A percentile compares a stretch with the other conserved stretches of the same genome.
These are phyloP conservation scores for Thera britannica DNA, from an alignment of 2,888 invertebrate species.

Conservation along the genomic window DNA sequence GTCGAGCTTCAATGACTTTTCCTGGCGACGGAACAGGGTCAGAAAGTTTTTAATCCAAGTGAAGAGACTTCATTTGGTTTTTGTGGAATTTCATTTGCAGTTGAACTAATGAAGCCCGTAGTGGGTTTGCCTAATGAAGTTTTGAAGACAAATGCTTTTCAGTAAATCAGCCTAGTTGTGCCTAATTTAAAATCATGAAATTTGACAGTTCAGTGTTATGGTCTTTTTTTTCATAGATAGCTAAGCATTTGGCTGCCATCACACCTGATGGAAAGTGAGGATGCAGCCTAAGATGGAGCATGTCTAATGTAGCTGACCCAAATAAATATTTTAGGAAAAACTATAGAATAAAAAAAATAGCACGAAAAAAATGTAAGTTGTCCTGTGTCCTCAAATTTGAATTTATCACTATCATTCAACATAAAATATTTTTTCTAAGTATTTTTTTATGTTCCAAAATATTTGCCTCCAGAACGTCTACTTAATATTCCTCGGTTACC, in stretches of 20 bases:
- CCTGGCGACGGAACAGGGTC: slow-evolving; percentile 19
- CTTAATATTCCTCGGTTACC: slow-evolving; percentile 22
- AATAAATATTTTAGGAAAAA: too few species aligned
- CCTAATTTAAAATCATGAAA: not conserved
- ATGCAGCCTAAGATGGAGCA: too few species aligned
- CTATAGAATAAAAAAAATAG: too few species aligned
- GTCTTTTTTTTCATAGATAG: too few species aligned
- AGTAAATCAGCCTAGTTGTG: not conserved
- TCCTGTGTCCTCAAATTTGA: too few species aligned
- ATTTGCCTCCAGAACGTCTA: slow-evolving; percentile 1
- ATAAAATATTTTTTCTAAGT: not conserved
- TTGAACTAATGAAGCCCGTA: slow-evolving; percentile 1
- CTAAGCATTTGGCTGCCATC: too few species aligned
- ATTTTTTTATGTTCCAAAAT: slow-evolving; percentile 14
- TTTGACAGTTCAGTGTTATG: too few species aligned
- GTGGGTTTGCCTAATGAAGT: not conserved
- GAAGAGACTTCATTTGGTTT: slow-evolving; percentile 17
- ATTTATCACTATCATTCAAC: too few species aligned
- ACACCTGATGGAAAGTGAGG: too few species aligned
- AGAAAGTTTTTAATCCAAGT: slow-evolving; percentile 26
- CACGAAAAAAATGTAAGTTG: too few species aligned
- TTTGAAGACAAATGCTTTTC: not conserved
- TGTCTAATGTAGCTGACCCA: too few species aligned
- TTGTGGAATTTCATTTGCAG: slow-evolving; percentile 3
- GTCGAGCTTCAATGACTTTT: slow-evolving; percentile 36